A percentile compares a stretch with the other conserved stretches of the same genome.
Evolutionary conservation across 2,888 invertebrate species (phyloP).

Genomic region (Macrosiphum euphorbiae): DNA sequence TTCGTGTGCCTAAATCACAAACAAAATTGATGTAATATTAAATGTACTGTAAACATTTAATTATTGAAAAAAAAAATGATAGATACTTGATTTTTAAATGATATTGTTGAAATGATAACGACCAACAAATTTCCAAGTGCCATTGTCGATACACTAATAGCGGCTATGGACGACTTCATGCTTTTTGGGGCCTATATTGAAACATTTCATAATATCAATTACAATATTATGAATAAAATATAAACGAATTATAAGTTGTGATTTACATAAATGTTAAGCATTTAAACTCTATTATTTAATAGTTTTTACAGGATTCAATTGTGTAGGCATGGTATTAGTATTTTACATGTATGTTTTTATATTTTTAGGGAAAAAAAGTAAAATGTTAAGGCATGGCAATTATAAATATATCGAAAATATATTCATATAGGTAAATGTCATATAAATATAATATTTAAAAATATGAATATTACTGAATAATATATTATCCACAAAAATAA

Average conservation of each 20-base stretch:
- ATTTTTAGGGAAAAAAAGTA: neutral
- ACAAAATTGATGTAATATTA: neutral
- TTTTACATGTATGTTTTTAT: neutral
- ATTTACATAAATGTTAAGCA: neutral
- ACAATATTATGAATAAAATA: neutral
- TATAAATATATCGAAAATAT: neutral
- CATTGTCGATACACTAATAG: conserved; percentile 91
- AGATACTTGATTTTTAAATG: conserved; percentile 69
- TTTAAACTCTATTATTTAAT: neutral
- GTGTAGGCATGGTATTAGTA: neutral
- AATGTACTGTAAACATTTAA: no score
- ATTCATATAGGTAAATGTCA: neutral
- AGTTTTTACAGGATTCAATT: neutral
- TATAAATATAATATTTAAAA: neutral
- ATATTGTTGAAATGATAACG: conserved; percentile 86
- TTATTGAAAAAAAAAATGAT: no score
- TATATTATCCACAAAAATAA: neutral
- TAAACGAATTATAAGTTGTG: conserved; percentile 71
- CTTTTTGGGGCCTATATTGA: neutral
- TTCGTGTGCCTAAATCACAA: conserved; percentile 81
- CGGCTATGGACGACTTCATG: conserved; percentile 95
- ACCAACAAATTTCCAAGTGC: conserved; percentile 95
- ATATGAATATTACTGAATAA: neutral
- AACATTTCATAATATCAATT: no score
- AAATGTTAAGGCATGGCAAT: neutral